A percentile compares a stretch with the other conserved stretches of the same genome.
phyloP scores from a whole-genome alignment of 2,113 vertebrate genomes.

The Astatoreochromis straeleni region DNA sequence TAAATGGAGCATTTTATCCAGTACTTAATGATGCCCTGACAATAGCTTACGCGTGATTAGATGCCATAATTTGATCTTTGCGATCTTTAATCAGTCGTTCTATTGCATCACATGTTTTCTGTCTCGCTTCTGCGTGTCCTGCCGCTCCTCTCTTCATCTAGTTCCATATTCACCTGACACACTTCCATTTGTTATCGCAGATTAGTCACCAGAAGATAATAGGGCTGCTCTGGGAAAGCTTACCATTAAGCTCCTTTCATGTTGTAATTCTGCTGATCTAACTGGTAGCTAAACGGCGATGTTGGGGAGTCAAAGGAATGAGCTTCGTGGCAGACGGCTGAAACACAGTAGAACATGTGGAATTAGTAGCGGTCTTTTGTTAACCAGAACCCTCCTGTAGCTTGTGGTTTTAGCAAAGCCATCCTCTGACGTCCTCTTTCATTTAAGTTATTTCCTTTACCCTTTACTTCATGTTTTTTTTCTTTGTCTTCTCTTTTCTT shows the following conservation, averaged over 20 bases:
- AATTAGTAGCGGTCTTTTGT: not conserved
- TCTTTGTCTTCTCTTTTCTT: not conserved
- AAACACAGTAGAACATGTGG: not conserved
- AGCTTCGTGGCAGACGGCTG: not conserved
- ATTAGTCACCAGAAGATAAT: constrained; percentile 18
- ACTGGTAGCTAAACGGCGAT: not conserved
- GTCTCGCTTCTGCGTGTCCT: not conserved
- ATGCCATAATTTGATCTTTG: constrained; percentile 22
- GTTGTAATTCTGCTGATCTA: not conserved
- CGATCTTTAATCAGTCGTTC: constrained; percentile 20
- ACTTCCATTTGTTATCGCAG: constrained; percentile 5
- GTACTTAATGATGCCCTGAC: not conserved
- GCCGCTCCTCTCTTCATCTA: not conserved
- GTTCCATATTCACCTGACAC: not conserved
- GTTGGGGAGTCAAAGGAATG: not conserved
- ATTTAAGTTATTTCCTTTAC: not conserved
- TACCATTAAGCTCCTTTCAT: constrained; percentile 9
- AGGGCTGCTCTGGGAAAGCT: not conserved
- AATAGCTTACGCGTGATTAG: not conserved
- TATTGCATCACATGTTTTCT: not conserved
- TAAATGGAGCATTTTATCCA: not conserved
- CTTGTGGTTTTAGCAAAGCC: not conserved
- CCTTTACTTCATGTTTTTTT: not conserved
- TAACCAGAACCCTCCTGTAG: not conserved
- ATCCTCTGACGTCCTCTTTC: not conserved